Percentiles rank a stretch among this genome's conserved stretches.
Evolutionary conservation across 2,797 vertebrate genomes (phyloP).

Genomic region (Sciurus carolinensis): DNA sequence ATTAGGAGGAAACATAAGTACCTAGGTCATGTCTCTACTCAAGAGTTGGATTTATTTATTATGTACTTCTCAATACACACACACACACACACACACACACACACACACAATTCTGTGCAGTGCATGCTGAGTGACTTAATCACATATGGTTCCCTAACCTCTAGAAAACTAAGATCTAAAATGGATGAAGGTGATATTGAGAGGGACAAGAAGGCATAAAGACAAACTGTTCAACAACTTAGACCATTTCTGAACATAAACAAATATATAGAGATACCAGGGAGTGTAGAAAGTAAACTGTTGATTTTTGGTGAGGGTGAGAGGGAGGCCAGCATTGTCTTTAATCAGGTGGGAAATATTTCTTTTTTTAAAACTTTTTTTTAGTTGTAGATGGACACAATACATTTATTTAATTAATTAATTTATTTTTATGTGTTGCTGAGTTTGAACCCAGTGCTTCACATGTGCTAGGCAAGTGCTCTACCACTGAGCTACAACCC

Average conservation of each 20-base stretch:
- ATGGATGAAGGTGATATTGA: background rate
- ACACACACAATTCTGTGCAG: background rate
- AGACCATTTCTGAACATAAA: constrained; percentile 9
- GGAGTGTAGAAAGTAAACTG: background rate
- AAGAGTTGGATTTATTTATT: constrained; percentile 5
- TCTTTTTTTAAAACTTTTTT: no score
- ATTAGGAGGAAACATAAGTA: constrained; percentile 30
- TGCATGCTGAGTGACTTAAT: background rate
- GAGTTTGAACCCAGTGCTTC: no score
- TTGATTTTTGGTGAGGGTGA: constrained; percentile 41
- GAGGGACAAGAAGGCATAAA: background rate
- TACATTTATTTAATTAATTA: no score
- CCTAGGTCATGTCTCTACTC: background rate
- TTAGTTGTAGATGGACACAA: no score
- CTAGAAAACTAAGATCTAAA: constrained; percentile 10
- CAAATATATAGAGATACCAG: background rate
- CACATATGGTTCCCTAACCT: background rate
- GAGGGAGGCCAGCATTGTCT: background rate
- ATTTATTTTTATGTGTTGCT: no score
- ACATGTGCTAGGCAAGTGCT: no score
- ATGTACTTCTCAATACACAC: background rate
- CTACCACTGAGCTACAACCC: no score
- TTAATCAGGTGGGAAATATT: background rate
- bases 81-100: background rate
- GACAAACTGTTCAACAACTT: background rate